A percentile compares a stretch with the other conserved stretches of the same genome.
These are phyloP conservation scores for Lagorchestes hirsutus DNA, from an alignment of 2,797 vertebrate species.

Conservation along the genomic window DNA sequence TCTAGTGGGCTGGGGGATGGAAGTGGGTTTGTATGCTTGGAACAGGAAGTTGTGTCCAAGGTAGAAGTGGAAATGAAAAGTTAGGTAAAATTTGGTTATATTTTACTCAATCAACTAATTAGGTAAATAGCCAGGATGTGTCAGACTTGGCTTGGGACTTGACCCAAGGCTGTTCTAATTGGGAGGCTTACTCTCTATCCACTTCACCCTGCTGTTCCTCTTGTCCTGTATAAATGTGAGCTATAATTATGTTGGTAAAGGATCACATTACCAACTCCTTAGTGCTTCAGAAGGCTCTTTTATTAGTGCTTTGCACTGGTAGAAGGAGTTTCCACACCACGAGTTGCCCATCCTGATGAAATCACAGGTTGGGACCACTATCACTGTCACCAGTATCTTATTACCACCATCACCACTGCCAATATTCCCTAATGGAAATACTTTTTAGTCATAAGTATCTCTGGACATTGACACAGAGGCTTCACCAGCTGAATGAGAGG, in stretches of 20 bases:
- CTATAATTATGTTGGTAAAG: not conserved
- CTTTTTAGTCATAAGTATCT: not conserved
- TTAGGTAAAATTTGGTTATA: slow-evolving; percentile 26
- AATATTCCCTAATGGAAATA: not conserved
- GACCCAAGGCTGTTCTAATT: not conserved
- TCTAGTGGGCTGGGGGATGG: not conserved
- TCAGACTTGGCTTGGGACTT: not conserved
- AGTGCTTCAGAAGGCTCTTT: not conserved
- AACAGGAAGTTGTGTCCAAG: not conserved
- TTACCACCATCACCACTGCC: too few species aligned
- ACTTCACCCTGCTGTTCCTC: not conserved
- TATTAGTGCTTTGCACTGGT: not conserved
- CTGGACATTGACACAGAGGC: not conserved
- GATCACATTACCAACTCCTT: not conserved
- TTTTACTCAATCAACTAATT: not conserved
- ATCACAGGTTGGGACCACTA: not conserved
- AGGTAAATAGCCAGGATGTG: not conserved
- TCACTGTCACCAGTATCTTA: not conserved
- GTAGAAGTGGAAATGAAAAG: not conserved
- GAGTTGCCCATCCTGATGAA: not conserved
- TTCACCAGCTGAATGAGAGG: not conserved
- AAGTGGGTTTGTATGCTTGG: not conserved
- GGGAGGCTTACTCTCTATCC: not conserved
- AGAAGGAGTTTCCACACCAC: not conserved
- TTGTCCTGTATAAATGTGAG: not conserved